Percentiles rank a stretch among this genome's conserved stretches.
Conservation (phyloP, 37 sponge, comb jelly and placozoan genomes). For the Halichondria panicea region DNA sequence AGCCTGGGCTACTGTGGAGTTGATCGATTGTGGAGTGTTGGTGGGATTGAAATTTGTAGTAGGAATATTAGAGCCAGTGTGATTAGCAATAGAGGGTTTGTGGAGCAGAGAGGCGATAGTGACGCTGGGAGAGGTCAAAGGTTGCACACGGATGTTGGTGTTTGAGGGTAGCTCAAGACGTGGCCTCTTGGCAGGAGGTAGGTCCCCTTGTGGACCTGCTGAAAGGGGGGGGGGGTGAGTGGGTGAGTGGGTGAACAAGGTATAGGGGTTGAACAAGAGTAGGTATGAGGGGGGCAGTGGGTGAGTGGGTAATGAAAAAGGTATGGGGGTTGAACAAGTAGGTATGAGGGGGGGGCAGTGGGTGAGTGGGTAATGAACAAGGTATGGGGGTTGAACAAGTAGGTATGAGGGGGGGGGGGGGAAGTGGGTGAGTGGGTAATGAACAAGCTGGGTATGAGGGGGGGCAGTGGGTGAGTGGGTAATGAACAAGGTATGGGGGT, state of each 20-base stretch:
- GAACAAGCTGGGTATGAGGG: background rate
- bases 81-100: too few relatives aligned
- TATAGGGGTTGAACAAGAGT: background rate
- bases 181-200: too few relatives aligned
- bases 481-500: background rate
- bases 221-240: background rate
- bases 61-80: background rate
- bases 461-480: background rate
- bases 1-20: background rate
- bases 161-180: too few relatives aligned
- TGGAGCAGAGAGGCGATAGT: background rate
- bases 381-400: background rate
- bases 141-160: conserved; percentile 19
- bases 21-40: background rate
- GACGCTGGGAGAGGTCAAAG: background rate
- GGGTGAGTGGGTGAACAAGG: background rate
- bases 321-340: background rate
- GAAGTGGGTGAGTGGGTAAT: background rate
- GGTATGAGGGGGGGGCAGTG: background rate
- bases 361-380: background rate
- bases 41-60: background rate
- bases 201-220: too few relatives aligned
- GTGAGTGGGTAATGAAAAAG: background rate
- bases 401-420: background rate
- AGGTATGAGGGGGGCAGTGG: background rate